These are phyloP conservation scores for Drosophila barbarae DNA, from an alignment of 2,888 invertebrate genomes.

Conservation along the genomic window DNA sequence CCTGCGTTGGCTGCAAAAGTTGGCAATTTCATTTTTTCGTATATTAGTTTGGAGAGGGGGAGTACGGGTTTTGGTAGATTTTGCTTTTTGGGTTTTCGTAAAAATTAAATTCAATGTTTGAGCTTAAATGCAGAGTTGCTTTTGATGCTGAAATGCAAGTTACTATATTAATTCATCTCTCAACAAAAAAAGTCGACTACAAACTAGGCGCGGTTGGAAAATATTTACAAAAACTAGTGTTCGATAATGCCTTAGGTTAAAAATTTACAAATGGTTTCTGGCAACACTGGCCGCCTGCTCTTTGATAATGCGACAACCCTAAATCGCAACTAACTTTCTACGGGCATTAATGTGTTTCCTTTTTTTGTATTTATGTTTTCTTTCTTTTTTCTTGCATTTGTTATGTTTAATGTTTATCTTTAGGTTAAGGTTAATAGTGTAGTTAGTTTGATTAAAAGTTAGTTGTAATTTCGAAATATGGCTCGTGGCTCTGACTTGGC, in stretches of 20 bases:
- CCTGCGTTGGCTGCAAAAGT: constrained; percentile 58
- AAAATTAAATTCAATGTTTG: constrained; percentile 72
- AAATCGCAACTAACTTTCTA: constrained; percentile 47
- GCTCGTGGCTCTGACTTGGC: constrained; percentile 75
- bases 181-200: constrained; percentile 56
- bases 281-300: constrained; percentile 59
- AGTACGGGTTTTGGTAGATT: constrained; percentile 31
- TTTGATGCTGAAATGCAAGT: constrained; percentile 72
- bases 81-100: constrained; percentile 39
- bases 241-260: constrained; percentile 70
- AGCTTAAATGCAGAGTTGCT: constrained; percentile 74
- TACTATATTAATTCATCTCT: constrained; percentile 41
- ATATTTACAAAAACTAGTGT: constrained; percentile 64
- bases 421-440: constrained; percentile 74
- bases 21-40: constrained; percentile 51
- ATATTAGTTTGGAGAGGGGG: constrained; percentile 14
- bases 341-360: constrained; percentile 57
- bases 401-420: constrained; percentile 53
- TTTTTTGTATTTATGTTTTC: constrained; percentile 26
- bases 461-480: constrained; percentile 72
- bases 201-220: constrained; percentile 61
- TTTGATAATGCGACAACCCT: constrained; percentile 61
- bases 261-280: constrained; percentile 76
- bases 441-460: constrained; percentile 73
- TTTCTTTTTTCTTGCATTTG: constrained; percentile 23